Evolutionary conservation across 1,140 invertebrate genomes (phyloP).

Genomic region (Philopotamus ludificatus): DNA sequence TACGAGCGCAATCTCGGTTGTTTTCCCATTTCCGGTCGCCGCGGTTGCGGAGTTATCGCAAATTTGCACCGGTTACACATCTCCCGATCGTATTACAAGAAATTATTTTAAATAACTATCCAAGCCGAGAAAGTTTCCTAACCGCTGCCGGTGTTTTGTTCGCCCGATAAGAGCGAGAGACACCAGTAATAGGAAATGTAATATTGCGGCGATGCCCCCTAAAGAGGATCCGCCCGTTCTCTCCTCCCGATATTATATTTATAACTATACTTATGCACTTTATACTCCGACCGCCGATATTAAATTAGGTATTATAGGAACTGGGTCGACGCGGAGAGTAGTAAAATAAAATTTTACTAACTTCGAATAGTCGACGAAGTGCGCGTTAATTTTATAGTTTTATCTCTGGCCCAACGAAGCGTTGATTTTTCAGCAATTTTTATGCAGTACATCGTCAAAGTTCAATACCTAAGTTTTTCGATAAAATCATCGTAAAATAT

Average conservation of each 20-base stretch:
- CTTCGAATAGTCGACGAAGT: neutral
- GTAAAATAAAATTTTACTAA: slow-evolving; percentile 21
- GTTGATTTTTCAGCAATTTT: no score
- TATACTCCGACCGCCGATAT: neutral
- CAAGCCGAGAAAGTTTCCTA: slow-evolving; percentile 20
- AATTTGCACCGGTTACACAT: neutral
- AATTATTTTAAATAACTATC: neutral
- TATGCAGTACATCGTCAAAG: no score
- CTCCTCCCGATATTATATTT: neutral
- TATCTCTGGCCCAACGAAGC: neutral
- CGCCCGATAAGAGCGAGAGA: slow-evolving; percentile 18
- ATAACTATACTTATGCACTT: no score
- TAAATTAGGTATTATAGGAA: slow-evolving; percentile 13
- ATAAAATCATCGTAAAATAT: no score
- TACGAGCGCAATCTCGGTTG: no score
- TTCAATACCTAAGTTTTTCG: no score
- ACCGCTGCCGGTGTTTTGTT: slow-evolving; percentile 22
- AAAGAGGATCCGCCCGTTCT: neutral
- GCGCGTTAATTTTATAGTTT: neutral
- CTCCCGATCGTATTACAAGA: neutral
- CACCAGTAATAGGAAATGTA: slow-evolving; percentile 10
- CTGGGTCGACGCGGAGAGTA: neutral
- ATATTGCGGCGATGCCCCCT: neutral
- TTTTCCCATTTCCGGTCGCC: neutral
- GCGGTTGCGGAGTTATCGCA: neutral